Conservation (phyloP, 2,113 vertebrate genomes). For the Heloderma charlesbogerti region DNA sequence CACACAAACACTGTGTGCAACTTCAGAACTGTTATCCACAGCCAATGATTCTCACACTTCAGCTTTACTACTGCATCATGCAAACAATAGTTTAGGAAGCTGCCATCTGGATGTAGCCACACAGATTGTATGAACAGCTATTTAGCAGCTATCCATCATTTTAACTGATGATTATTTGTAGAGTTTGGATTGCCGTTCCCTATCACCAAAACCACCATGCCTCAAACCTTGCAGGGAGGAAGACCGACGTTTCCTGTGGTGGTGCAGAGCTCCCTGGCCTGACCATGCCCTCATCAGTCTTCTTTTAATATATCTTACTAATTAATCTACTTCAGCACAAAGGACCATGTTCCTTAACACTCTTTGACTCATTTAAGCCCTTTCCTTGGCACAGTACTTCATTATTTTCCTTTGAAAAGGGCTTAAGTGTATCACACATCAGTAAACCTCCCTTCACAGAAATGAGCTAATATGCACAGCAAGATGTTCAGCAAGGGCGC, state of each 20-base stretch:
- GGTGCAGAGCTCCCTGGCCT: neutral
- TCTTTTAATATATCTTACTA: constrained; percentile 6
- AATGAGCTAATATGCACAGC: constrained; percentile 26
- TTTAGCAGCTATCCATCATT: neutral
- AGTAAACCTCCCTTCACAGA: constrained; percentile 39
- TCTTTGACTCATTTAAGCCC: constrained; percentile 7
- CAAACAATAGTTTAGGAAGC: neutral
- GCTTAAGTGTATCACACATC: constrained; percentile 31
- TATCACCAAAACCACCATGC: rapidly evolving
- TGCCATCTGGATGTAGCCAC: neutral
- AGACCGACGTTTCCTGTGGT: neutral
- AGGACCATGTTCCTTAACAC: constrained; percentile 28
- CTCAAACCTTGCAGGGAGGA: neutral
- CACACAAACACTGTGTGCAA: neutral
- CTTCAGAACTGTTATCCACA: neutral
- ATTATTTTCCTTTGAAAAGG: constrained; percentile 15
- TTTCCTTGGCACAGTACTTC: neutral
- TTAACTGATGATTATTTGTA: neutral
- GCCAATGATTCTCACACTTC: neutral
- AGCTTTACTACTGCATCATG: neutral
- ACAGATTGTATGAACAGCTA: neutral
- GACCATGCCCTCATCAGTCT: constrained; percentile 10
- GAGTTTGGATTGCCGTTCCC: neutral
- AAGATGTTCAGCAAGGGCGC: constrained; percentile 25
- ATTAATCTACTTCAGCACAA: constrained; percentile 32